phyloP scores from a whole-genome alignment of 1,140 invertebrate species.

The Ostrea edulis region DNA sequence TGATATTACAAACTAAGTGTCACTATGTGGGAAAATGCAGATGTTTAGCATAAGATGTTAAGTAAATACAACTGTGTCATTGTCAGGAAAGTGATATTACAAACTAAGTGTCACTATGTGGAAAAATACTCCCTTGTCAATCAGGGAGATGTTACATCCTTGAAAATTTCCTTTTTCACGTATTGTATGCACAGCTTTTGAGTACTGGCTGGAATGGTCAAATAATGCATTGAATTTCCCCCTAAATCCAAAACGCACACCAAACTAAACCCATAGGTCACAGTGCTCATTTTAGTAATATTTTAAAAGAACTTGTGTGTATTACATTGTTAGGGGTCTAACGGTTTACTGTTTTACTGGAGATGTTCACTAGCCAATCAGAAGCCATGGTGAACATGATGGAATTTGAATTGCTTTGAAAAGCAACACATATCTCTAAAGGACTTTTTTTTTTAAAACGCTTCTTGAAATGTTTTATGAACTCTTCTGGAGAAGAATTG shows the following conservation, averaged over 20 bases:
- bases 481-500: too few species aligned
- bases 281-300: too few species aligned
- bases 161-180: neutral
- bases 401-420: too few species aligned
- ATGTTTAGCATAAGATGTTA: neutral
- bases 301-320: too few species aligned
- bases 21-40: neutral
- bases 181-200: neutral
- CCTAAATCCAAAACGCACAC: neutral
- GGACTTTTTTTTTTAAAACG: too few species aligned
- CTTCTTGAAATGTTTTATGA: too few species aligned
- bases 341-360: too few species aligned
- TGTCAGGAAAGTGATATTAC: neutral
- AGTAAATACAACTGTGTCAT: slow-evolving; percentile 14
- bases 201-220: neutral
- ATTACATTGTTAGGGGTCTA: too few species aligned
- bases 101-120: neutral
- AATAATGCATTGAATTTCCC: neutral
- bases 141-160: neutral
- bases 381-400: too few species aligned
- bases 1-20: neutral
- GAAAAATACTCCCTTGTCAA: neutral
- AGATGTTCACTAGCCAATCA: too few species aligned
- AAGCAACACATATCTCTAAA: too few species aligned
- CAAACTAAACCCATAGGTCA: too few species aligned